Percentiles rank a stretch among this genome's conserved stretches.
Conservation (phyloP, 2,113 vertebrate genomes). For the Dromaius novaehollandiae region DNA sequence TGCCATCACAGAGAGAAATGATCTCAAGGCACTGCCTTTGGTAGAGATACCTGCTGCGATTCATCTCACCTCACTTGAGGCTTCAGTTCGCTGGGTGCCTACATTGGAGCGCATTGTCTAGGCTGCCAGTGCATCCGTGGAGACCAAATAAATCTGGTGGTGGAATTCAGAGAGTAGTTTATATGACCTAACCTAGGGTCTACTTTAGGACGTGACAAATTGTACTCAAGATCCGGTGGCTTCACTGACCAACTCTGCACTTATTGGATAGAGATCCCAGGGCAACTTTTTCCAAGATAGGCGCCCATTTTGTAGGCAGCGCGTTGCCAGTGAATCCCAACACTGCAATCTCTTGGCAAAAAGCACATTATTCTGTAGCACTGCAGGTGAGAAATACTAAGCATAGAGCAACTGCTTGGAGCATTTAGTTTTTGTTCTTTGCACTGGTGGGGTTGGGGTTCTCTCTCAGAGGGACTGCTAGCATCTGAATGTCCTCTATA, state of each 20-base stretch:
- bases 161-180: neutral
- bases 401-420: neutral
- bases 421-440: neutral
- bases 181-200: neutral
- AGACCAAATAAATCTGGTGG: neutral
- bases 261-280: no score
- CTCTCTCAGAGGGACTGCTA: neutral
- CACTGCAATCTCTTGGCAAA: neutral
- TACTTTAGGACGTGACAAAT: neutral
- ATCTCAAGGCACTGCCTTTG: neutral
- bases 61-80: neutral
- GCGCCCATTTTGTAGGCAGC: neutral
- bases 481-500: fast-evolving
- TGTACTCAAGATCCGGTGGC: neutral
- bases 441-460: neutral
- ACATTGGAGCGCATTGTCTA: neutral
- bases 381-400: neutral
- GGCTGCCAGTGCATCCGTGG: neutral
- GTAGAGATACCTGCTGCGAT: neutral
- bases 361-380: neutral
- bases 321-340: neutral
- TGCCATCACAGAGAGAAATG: neutral
- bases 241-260: neutral
- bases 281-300: neutral
- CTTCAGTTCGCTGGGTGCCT: neutral